Evolutionary conservation across 35 echinoderm and acorn worm genomes (phyloP).

Genomic region (Apostichopus japonicus): DNA sequence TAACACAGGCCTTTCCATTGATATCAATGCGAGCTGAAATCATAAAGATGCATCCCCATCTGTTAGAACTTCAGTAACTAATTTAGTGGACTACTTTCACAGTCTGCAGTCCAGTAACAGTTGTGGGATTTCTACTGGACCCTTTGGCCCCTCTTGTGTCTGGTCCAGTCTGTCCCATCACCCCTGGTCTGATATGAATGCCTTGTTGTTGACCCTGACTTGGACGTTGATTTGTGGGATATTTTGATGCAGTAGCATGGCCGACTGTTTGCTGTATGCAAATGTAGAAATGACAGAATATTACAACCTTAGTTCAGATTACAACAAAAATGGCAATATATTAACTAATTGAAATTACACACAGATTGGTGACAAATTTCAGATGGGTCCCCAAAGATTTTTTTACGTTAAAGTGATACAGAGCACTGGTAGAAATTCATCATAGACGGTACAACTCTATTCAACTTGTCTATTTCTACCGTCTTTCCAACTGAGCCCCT

Average conservation of each 20-base stretch:
- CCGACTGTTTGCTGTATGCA: constrained; percentile 89
- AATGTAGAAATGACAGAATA: not conserved
- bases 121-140: not conserved
- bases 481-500: no score
- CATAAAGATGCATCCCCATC: no score
- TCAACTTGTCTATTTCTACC: no score
- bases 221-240: constrained; percentile 55
- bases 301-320: no score
- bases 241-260: constrained; percentile 79
- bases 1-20: no score
- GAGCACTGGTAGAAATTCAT: no score
- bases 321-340: no score
- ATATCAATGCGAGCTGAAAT: no score
- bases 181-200: constrained; percentile 27
- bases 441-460: no score
- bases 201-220: constrained; percentile 37
- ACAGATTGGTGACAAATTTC: not conserved
- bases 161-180: constrained; percentile 41
- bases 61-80: no score
- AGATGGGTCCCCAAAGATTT: no score
- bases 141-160: constrained; percentile 53
- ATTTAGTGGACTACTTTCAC: constrained; percentile 86
- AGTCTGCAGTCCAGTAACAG: constrained; percentile 59
- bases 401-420: no score
- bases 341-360: not conserved